Base-by-base conservation (phyloP, 2,797 vertebrate genomes). In the Uromys caudimaculatus region DNA sequence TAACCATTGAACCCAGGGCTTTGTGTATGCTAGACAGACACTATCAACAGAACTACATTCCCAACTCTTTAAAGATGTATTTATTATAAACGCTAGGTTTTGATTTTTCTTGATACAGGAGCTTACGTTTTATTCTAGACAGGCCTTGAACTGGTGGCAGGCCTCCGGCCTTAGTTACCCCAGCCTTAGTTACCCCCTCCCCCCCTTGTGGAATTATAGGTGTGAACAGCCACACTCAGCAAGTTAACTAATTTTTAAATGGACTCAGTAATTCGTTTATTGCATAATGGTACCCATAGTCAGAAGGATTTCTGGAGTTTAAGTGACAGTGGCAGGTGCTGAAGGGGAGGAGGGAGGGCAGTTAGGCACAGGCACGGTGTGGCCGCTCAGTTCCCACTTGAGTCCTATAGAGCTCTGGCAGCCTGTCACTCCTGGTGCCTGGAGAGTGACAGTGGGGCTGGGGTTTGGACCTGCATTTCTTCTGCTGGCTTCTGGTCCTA, bases 21-120 rank as follows among this genome's bases (percentile, higher is more conserved):
- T 69, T 9, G 58, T 41, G 83, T 2, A 3, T 38, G 83, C 21
- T 16, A 52, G 12, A 14, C 35, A 24, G 35, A 27, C 32, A 29
- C n/a, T 27, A 29, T 13, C 50, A 38, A 41, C 35, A 3, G 35
- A 17, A 13, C 35, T 29, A 11, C 0, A 1, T 54, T 52, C 47
- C 62, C 44, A 17, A 52, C 44, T 44, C 32, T 86, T 38, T n/a
- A 54, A 71, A 71, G 71, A 29, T 19, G 35, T n/a, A 27, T 38
- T 54, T 87, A 60, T n/a, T 94, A 50, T 32, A 92, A 76, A 92
- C 95, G 47, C 27, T 23, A 50, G 41, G 4, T 27, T 73, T 88
- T 73, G 4, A 29, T 62, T 35, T 69, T 27, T 54, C n/a, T 41
- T 73, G 50, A 73, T 17, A 4, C 44, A 32, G 52, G n/a, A 56